Conservation (phyloP, 2,113 vertebrate genomes). For the Calyptommatus sinebrachiatus region DNA sequence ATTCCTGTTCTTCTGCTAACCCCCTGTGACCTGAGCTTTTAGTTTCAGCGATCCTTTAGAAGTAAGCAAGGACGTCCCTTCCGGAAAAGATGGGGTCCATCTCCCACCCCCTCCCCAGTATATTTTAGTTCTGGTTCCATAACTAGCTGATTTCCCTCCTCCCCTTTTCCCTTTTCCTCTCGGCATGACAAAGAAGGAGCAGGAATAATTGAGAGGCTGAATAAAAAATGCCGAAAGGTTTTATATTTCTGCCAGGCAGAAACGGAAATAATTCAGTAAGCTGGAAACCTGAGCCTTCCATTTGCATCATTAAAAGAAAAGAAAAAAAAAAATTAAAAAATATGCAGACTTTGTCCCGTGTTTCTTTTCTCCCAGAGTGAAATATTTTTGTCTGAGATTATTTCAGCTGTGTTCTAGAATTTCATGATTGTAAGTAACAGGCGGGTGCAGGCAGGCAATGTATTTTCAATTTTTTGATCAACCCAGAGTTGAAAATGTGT, state of each 20-base stretch:
- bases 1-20: constrained; percentile 35
- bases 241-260: constrained; percentile 60
- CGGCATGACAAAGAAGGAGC: constrained; percentile 44
- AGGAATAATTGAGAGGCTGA: constrained; percentile 30
- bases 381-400: constrained; percentile 59
- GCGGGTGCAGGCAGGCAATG: background rate
- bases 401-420: constrained; percentile 44
- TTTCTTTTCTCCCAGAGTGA: constrained; percentile 41
- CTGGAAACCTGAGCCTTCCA: constrained; percentile 44
- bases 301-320: constrained; percentile 42
- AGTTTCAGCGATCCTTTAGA: constrained; percentile 26
- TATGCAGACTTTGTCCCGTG: constrained; percentile 44
- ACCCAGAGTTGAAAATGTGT: constrained; percentile 6
- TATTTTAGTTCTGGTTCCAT: constrained; percentile 35
- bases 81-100: background rate
- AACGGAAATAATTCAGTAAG: constrained; percentile 52
- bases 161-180: background rate
- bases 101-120: background rate
- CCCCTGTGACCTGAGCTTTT: constrained; percentile 45
- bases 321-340: constrained; percentile 55
- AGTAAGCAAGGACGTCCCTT: no score
- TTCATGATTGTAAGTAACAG: constrained; percentile 43
- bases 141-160: constrained; percentile 13
- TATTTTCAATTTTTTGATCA: constrained; percentile 28
- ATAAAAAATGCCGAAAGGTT: constrained; percentile 23